A percentile compares a stretch with the other conserved stretches of the same genome.
Conservation (phyloP, 2,113 vertebrate species). For the Emberiza fucata region DNA sequence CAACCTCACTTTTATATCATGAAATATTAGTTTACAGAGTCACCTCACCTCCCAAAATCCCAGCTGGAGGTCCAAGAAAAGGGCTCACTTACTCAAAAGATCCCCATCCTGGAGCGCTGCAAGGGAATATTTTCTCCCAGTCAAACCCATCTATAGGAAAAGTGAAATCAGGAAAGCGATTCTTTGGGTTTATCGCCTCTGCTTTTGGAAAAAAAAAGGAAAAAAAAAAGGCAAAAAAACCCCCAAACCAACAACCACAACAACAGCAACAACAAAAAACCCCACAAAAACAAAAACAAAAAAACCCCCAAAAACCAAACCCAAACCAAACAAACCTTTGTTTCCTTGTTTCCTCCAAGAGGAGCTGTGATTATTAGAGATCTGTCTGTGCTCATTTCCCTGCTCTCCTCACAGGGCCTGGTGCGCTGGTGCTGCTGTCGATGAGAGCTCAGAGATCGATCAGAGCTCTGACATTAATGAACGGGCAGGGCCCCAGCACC, state of each 20-base stretch:
- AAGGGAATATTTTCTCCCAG: not conserved
- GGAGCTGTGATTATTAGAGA: not conserved
- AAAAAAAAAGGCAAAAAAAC: not conserved
- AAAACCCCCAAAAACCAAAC: too few species aligned
- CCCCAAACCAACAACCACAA: too few species aligned
- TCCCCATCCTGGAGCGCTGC: not conserved
- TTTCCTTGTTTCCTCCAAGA: not conserved
- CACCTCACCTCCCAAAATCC: not conserved
- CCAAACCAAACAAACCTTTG: not conserved
- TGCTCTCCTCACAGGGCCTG: not conserved
- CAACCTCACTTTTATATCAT: not conserved
- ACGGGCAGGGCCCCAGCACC: not conserved
- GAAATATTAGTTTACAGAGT: not conserved
- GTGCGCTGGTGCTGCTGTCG: not conserved
- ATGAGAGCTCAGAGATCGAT: not conserved
- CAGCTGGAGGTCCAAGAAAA: not conserved
- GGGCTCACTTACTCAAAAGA: not conserved
- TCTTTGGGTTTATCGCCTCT: not conserved
- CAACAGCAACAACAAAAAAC: too few species aligned
- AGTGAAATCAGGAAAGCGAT: rapidly evolving
- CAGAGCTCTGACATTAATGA: not conserved
- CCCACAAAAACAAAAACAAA: too few species aligned
- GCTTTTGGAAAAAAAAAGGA: not conserved
- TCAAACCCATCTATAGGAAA: not conserved
- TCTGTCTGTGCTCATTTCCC: not conserved